These are phyloP conservation scores for Acronicta psi DNA, from an alignment of 2,888 invertebrate species.

Conservation along the genomic window DNA sequence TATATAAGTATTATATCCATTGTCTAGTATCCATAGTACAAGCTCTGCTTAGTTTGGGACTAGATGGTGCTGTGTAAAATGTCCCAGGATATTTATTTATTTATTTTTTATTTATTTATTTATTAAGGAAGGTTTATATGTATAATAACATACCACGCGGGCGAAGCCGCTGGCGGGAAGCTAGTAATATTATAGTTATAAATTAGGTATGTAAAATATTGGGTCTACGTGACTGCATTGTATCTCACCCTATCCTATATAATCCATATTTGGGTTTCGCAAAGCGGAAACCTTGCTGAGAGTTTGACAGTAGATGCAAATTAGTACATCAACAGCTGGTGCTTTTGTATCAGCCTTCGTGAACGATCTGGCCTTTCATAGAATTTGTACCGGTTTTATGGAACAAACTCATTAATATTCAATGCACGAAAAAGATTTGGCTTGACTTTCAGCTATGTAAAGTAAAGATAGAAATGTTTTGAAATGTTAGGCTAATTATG, in stretches of 20 bases:
- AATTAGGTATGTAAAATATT: too few species aligned
- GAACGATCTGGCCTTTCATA: slow-evolving; percentile 35
- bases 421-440: neutral
- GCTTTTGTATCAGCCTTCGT: slow-evolving; percentile 29
- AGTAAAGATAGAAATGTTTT: neutral
- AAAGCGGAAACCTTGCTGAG: slow-evolving; percentile 21
- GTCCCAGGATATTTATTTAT: too few species aligned
- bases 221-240: neutral
- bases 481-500: too few species aligned
- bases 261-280: slow-evolving; percentile 32
- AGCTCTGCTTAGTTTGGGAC: too few species aligned
- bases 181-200: too few species aligned
- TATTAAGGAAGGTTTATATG: too few species aligned
- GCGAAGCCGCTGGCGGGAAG: too few species aligned
- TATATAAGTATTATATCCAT: too few species aligned
- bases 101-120: too few species aligned
- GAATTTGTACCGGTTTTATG: slow-evolving; percentile 38
- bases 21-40: too few species aligned
- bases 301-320: slow-evolving; percentile 54
- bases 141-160: too few species aligned
- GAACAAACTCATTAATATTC: slow-evolving; percentile 1
- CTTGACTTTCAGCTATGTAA: neutral
- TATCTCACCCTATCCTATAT: slow-evolving; percentile 10
- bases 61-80: too few species aligned
- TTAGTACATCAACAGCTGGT: slow-evolving; percentile 52